phyloP scores from a whole-genome alignment of 2,888 invertebrate genomes.

The Cremastinae sp. region DNA sequence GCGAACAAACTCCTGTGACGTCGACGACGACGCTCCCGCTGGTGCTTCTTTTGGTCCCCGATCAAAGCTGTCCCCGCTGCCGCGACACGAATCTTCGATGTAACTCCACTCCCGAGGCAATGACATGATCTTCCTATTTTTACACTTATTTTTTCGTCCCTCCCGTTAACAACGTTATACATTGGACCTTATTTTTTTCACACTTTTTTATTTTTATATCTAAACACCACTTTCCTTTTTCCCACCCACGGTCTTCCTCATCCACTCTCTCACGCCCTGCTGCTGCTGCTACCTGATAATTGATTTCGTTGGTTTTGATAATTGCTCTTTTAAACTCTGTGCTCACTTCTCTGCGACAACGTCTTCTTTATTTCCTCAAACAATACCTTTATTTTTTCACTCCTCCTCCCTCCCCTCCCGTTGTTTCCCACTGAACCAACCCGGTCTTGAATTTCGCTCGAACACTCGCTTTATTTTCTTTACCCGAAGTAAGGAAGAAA shows the following conservation, averaged over 20 bases:
- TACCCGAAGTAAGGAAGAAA: too few relatives aligned
- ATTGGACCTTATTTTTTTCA: slow-evolving; percentile 77
- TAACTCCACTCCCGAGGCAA: slow-evolving; percentile 84
- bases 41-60: slow-evolving; percentile 61
- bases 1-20: slow-evolving; percentile 76
- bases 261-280: not conserved
- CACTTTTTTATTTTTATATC: slow-evolving; percentile 46
- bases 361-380: too few relatives aligned
- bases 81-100: slow-evolving; percentile 81
- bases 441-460: too few relatives aligned
- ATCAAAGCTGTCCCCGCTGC: slow-evolving; percentile 68
- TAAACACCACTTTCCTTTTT: slow-evolving; percentile 30
- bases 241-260: not conserved
- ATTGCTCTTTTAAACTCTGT: too few relatives aligned
- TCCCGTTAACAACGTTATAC: slow-evolving; percentile 77
- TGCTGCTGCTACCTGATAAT: too few relatives aligned
- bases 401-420: too few relatives aligned
- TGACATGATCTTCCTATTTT: slow-evolving; percentile 81
- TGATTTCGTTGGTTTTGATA: not conserved
- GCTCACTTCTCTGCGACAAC: too few relatives aligned
- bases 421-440: too few relatives aligned
- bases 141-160: slow-evolving; percentile 69
- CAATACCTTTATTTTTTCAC: too few relatives aligned
- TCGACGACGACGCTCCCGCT: slow-evolving; percentile 54
- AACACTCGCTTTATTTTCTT: too few relatives aligned